Evolutionary conservation across 2,797 vertebrate genomes (phyloP), one percentile per base, ranked within the genome.

Genomic region (Danio choprae): DNA sequence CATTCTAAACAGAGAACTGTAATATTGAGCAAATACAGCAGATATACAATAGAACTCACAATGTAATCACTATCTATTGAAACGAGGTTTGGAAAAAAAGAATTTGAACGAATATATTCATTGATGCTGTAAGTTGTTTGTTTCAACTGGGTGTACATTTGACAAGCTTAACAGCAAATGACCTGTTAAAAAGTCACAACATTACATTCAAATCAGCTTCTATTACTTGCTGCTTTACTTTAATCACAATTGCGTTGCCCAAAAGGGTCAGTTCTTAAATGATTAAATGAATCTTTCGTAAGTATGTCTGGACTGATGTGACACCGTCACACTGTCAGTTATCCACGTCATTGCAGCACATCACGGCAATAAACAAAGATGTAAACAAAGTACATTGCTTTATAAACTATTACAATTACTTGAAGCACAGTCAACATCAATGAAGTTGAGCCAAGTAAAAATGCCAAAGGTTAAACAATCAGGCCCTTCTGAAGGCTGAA

Each of bases 141-240:
- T 70, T 74, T 74, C 18, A 50, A 9, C 56, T 62, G 46, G 64
- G 59, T 48, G 58, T 10, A 58, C 48, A 36, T 53, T 63, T 53
- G 38, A 80, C 63, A 70, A 10, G 69, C 40, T 62, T 36, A 59
- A 62, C 55, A 46, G 58, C 50, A 72, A 77, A 77, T 58, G 10
- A 43, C 41, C 20, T 58, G 40, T 64, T 82, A 48, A 71, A 81
- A 77, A 55, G 18, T 71, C 74, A 72, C 58, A 48, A 71, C 43
- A 58, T 82, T 82, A 82, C 80, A 82, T 82, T 82, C 80, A 82
- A 72, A 82, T 77, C 53, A 77, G 72, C 20, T 11, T 65, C 48
- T 44, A 43, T 20, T 41, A 81, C 46, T 43, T 44, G 44, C 44
- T 7, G 43, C 36, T 36, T 55, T 41, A 8, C 68, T 55, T 44